phyloP scores from a whole-genome alignment of 2,113 vertebrate genomes.

The Anhinga rufa region DNA sequence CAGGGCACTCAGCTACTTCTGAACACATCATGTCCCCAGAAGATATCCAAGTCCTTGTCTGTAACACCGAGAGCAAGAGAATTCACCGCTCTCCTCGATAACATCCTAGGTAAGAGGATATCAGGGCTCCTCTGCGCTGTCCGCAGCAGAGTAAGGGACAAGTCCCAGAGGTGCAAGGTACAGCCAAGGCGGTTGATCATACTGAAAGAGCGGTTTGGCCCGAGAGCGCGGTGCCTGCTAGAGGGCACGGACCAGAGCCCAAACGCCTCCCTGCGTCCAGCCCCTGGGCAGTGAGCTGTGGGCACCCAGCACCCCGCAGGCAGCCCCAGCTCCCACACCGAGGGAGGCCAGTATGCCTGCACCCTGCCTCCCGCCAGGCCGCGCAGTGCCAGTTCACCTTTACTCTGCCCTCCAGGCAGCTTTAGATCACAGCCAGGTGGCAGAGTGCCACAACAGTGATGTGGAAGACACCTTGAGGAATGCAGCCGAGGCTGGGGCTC shows the following conservation, averaged over 20 bases:
- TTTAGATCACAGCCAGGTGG: not conserved
- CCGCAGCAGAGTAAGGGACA: not conserved
- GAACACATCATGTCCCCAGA: not conserved
- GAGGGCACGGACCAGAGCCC: not conserved
- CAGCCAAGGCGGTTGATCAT: not conserved
- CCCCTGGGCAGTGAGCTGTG: not conserved
- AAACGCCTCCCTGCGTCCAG: fast-evolving
- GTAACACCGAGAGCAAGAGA: not conserved
- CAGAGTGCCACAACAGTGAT: not conserved
- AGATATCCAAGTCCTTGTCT: not conserved
- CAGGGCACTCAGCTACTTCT: not conserved
- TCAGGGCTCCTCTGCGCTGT: not conserved
- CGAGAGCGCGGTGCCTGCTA: not conserved
- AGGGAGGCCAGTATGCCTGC: fast-evolving
- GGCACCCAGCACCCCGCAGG: fast-evolving
- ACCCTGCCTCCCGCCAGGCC: fast-evolving
- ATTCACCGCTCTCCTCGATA: not conserved
- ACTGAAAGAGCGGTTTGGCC: not conserved
- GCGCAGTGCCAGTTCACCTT: not conserved
- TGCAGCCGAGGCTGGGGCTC: not conserved
- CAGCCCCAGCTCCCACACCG: fast-evolving
- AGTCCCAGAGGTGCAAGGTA: not conserved
- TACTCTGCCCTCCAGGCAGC: not conserved
- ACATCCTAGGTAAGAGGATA: not conserved
- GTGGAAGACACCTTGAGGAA: not conserved